Conservation (phyloP, 2,888 invertebrate species). For the Callinectes sapidus region DNA sequence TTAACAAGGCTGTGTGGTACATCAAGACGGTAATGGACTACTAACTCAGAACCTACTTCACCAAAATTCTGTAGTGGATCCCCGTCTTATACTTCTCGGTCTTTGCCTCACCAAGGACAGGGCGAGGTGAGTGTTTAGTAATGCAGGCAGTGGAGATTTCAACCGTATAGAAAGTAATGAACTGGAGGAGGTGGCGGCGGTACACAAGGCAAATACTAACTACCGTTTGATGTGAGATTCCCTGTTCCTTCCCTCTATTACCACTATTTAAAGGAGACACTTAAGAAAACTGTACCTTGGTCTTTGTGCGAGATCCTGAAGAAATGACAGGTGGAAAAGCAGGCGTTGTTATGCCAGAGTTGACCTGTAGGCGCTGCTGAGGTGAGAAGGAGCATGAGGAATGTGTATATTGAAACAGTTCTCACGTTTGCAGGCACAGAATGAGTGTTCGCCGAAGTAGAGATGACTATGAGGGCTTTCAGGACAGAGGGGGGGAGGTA, state of each 20-base stretch:
- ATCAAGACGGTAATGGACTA: background rate
- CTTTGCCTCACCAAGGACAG: background rate
- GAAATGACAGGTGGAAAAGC: too few species aligned
- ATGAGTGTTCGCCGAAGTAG: background rate
- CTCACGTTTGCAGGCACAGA: background rate
- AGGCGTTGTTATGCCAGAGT: too few species aligned
- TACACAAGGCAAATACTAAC: background rate
- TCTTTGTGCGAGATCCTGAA: too few species aligned
- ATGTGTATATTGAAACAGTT: too few species aligned
- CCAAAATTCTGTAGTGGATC: background rate
- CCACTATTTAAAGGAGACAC: background rate
- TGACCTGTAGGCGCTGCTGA: too few species aligned
- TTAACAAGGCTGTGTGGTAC: background rate
- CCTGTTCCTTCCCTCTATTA: background rate
- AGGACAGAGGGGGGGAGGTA: background rate
- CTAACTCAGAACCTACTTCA: background rate
- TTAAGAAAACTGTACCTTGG: too few species aligned
- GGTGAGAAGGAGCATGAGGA: too few species aligned
- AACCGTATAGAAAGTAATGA: background rate
- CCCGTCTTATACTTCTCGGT: background rate
- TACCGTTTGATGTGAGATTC: background rate
- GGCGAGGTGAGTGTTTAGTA: background rate
- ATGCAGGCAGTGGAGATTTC: background rate
- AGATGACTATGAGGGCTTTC: background rate
- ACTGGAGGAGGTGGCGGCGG: background rate